A percentile compares a stretch with the other conserved stretches of the same genome.
Evolutionary conservation across 1,140 invertebrate species (phyloP).

Genomic region (Micrasema minimum): DNA sequence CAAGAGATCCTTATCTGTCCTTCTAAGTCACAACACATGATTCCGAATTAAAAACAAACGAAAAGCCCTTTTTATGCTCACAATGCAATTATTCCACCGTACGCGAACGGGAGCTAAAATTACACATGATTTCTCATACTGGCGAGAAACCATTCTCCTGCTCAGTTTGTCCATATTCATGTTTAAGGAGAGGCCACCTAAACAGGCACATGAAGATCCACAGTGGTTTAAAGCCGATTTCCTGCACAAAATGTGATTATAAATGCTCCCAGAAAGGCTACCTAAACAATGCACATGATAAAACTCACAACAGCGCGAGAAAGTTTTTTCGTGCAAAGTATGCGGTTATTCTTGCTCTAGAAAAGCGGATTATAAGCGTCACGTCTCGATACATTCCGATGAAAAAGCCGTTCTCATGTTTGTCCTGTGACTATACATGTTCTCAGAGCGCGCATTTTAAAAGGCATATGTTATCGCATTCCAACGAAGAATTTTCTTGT

Average conservation of each 20-base stretch:
- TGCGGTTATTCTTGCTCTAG: slow-evolving; percentile 12
- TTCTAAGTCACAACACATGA: too few relatives aligned
- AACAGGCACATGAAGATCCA: slow-evolving; percentile 11
- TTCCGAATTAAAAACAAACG: too few relatives aligned
- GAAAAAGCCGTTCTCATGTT: not conserved
- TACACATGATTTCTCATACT: not conserved
- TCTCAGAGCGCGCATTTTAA: not conserved
- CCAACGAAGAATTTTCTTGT: slow-evolving; percentile 16
- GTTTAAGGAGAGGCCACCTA: not conserved
- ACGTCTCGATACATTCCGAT: not conserved
- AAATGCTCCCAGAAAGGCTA: not conserved
- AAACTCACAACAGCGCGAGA: slow-evolving; percentile 1
- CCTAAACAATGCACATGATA: slow-evolving; percentile 2
- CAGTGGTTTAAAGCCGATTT: slow-evolving; percentile 16
- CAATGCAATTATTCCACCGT: not conserved
- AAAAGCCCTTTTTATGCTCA: not conserved
- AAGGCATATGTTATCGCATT: not conserved
- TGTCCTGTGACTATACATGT: not conserved
- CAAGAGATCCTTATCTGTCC: too few relatives aligned
- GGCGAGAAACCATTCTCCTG: slow-evolving; percentile 11
- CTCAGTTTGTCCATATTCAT: not conserved
- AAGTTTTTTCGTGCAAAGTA: slow-evolving; percentile 8
- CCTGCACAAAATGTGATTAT: slow-evolving; percentile 3
- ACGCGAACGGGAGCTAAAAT: slow-evolving; percentile 15
- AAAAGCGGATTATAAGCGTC: not conserved